Evolutionary conservation across 35 echinoderm and acorn worm genomes (phyloP).

Genomic region (Apostichopus japonicus): DNA sequence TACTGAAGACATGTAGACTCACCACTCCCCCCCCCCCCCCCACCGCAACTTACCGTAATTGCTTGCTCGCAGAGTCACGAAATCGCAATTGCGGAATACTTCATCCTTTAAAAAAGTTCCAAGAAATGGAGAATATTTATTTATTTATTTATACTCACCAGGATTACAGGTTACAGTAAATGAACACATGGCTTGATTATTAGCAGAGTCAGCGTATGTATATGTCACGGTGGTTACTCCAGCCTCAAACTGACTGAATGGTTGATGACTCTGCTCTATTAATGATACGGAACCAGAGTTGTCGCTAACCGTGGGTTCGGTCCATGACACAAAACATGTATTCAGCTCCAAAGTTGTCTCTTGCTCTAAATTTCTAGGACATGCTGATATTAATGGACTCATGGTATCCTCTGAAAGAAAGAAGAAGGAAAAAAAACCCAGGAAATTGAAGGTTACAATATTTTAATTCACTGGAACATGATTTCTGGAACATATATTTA

Average conservation of each 20-base stretch:
- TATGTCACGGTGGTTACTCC: constrained; percentile 25
- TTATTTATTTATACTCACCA: neutral
- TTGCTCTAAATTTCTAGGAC: constrained; percentile 21
- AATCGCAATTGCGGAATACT: neutral
- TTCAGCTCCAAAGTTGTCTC: neutral
- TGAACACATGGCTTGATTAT: constrained; percentile 5
- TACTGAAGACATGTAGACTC: neutral
- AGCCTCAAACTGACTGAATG: neutral
- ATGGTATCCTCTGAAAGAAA: constrained; percentile 31
- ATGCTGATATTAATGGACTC: constrained; percentile 26
- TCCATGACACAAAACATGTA: constrained; percentile 13
- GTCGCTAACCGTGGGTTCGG: constrained; percentile 8
- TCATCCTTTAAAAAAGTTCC: neutral
- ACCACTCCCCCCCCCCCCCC: neutral
- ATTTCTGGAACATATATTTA: too few relatives aligned
- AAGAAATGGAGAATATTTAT: neutral
- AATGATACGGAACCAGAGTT: constrained; percentile 25
- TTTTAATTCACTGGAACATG: too few relatives aligned
- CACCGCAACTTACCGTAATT: neutral
- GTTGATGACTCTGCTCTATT: constrained; percentile 7
- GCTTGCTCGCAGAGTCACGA: too few relatives aligned
- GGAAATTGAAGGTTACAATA: too few relatives aligned
- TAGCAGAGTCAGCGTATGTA: constrained; percentile 26
- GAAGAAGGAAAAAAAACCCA: too few relatives aligned
- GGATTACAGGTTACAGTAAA: constrained; percentile 36